Percentiles rank a stretch among this genome's conserved stretches.
These are phyloP conservation scores for Labeo catla DNA, from an alignment of 2,113 vertebrate genomes.

Conservation along the genomic window DNA sequence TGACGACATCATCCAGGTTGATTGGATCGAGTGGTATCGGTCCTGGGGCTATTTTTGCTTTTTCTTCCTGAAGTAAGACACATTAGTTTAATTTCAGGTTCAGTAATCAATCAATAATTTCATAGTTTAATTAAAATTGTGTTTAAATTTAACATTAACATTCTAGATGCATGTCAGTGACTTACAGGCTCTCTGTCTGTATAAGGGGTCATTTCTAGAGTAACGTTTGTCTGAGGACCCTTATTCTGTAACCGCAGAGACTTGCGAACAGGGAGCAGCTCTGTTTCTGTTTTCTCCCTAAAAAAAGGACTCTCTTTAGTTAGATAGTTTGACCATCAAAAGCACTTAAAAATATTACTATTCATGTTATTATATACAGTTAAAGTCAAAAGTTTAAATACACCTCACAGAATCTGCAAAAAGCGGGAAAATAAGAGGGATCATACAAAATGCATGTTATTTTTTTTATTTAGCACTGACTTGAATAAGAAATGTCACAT, in stretches of 20 bases:
- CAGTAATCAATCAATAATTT: no score
- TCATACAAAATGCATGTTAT: no score
- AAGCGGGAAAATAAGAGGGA: no score
- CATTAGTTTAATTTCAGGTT: neutral
- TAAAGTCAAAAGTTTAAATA: no score
- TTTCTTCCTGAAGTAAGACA: conserved; percentile 14
- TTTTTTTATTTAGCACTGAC: no score
- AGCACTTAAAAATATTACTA: neutral
- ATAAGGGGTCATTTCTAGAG: neutral
- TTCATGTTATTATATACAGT: neutral
- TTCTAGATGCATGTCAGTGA: neutral
- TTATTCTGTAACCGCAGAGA: conserved; percentile 72
- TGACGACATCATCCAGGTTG: conserved; percentile 64
- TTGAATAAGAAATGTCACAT: no score
- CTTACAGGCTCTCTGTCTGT: conserved; percentile 44
- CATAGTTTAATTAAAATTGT: neutral
- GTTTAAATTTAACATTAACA: neutral
- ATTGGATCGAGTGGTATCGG: conserved; percentile 65
- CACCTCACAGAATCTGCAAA: no score
- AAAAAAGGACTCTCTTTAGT: neutral
- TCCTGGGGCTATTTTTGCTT: conserved; percentile 50
- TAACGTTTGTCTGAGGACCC: conserved; percentile 38
- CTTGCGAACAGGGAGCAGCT: conserved; percentile 67
- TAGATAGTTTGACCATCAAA: neutral
- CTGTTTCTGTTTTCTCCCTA: conserved; percentile 56